Evolutionary conservation across 2,113 vertebrate genomes (phyloP).

Genomic region (Chunga burmeisteri): DNA sequence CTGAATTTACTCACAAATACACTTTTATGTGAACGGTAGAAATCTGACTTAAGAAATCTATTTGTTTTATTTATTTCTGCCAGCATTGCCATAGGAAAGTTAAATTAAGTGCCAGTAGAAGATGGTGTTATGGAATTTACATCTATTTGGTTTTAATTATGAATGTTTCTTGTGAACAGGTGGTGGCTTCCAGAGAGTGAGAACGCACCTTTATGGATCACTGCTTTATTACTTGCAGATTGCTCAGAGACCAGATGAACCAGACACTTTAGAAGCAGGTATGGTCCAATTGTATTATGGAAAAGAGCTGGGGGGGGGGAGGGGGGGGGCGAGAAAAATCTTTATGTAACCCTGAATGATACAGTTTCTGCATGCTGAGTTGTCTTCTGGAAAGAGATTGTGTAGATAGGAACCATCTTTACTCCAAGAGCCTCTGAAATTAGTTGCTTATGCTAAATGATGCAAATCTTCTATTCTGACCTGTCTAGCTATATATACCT

Average conservation of each 20-base stretch:
- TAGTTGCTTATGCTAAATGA: background rate
- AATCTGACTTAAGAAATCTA: background rate
- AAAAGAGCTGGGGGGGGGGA: background rate
- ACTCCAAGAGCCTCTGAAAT: background rate
- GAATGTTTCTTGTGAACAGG: slow-evolving; percentile 70
- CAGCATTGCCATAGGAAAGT: background rate
- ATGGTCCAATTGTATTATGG: background rate
- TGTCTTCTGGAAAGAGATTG: background rate
- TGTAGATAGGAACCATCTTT: background rate
- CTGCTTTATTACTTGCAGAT: slow-evolving; percentile 96
- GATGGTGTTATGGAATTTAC: background rate
- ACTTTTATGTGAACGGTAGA: background rate
- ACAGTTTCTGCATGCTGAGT: background rate
- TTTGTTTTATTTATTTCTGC: background rate
- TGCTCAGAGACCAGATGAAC: slow-evolving; percentile 95
- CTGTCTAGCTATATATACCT: background rate
- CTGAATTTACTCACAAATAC: background rate
- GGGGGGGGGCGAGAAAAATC: background rate
- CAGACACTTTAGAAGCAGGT: slow-evolving; percentile 95
- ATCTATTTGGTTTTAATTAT: background rate
- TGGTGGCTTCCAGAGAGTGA: slow-evolving; percentile 94
- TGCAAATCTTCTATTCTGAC: background rate
- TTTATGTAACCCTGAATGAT: background rate
- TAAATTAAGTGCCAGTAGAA: background rate
- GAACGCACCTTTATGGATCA: slow-evolving; percentile 92